Conservation (phyloP, 30 jellyfish, hydroid and myxozoan genomes). For the Hydractinia symbiolongicarpus region DNA sequence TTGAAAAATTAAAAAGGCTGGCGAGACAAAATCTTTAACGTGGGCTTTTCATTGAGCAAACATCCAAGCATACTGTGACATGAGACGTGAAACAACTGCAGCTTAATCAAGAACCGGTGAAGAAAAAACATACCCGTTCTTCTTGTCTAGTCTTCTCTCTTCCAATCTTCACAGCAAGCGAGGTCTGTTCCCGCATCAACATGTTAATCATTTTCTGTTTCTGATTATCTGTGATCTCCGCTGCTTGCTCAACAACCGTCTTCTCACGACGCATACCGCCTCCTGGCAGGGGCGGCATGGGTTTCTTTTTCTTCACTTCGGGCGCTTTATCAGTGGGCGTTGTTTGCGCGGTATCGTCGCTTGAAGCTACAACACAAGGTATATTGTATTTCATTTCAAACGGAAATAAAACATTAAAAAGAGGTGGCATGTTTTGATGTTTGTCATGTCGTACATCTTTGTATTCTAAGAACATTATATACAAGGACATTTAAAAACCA, state of each 20-base stretch:
- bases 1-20: too few species aligned
- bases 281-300: conserved; percentile 70
- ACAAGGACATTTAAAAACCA: too few species aligned
- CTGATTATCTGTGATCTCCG: conserved; percentile 67
- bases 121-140: conserved; percentile 45
- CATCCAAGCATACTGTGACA: too few species aligned
- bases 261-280: conserved; percentile 89
- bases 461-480: too few species aligned
- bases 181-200: conserved; percentile 81
- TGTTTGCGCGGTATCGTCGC: not conserved
- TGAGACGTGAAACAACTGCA: too few species aligned
- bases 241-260: conserved; percentile 91
- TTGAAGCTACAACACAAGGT: conserved; percentile 1
- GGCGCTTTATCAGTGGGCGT: conserved; percentile 1
- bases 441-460: too few species aligned
- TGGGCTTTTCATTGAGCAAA: too few species aligned
- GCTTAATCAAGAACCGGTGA: too few species aligned
- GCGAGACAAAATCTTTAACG: too few species aligned
- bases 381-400: too few species aligned
- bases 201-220: conserved; percentile 66
- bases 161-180: conserved; percentile 56
- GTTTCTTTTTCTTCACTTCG: conserved; percentile 50
- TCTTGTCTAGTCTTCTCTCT: conserved; percentile 87
- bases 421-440: too few species aligned
- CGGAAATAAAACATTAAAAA: too few species aligned